Evolutionary conservation across 2,113 vertebrate species (phyloP), one percentile per base, ranked within the genome.

Genomic region (Lamprologus sp.): DNA sequence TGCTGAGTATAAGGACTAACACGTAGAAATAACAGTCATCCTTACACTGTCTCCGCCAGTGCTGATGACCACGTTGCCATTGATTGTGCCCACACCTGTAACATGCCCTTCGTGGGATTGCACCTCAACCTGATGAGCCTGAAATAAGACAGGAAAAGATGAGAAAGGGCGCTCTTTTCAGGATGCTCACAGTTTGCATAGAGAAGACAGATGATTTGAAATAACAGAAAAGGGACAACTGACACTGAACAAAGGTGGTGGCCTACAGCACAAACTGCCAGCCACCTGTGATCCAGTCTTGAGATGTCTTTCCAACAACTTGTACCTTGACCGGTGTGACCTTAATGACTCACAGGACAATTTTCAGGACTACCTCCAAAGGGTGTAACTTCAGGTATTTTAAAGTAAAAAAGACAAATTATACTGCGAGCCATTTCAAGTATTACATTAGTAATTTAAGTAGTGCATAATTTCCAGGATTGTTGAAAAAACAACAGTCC

Each of bases 1-100:
- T 68, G 63, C 75, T 85, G 40, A 82, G 58, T 56, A 60, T 84
- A 63, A 63, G 42, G 6, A 82, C 14, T 23, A 88, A 37, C 3
- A 21, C 54, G 7, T 8, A 28, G 19, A 12, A 65, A 82, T 55
- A 86, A 84, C 6, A 6, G 17, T 79, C n/a, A 6, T 55, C n/a
- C 90, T 93, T 97, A 99, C 98, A 95, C 98, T 96, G 79, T 97
- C 95, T 93, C 97, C 95, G 79, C 94, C 94, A 60, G 97, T 96
- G 86, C 79, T 91, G 93, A 99, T 98, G 93, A 97, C 95, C 93
- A 96, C 95, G 51, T 99, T 97, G 75, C 98, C 98, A 90, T 97
- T 96, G 90, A 99, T 95, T 2, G 98, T 99, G 82, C 98, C 97
- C 77, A 96, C 81, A 83, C 98, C 97, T 85, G 96, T 97, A 83